phyloP scores from a whole-genome alignment of 1,140 invertebrate species.

The Ectropis grisescens region DNA sequence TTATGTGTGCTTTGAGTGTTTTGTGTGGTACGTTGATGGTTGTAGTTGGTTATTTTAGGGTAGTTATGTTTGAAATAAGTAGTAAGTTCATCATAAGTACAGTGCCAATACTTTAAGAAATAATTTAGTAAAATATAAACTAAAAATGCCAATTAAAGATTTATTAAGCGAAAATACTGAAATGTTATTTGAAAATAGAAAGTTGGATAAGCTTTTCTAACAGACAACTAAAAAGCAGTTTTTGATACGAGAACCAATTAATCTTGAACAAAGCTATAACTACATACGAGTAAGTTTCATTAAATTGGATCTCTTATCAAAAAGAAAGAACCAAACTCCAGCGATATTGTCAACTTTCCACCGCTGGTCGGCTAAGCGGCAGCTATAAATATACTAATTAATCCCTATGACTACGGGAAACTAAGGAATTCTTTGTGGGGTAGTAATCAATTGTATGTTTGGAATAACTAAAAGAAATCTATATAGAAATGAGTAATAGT shows the following conservation, averaged over 20 bases:
- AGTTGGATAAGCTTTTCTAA: conserved; percentile 29
- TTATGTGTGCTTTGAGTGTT: background rate
- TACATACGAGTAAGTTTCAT: no score
- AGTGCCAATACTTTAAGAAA: no score
- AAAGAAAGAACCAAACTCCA: conserved; percentile 16
- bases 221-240: conserved; percentile 33
- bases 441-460: no score
- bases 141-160: no score
- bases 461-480: conserved; percentile 18
- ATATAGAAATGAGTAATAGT: conserved; percentile 6
- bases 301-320: conserved; percentile 13
- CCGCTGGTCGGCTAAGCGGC: conserved; percentile 38
- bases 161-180: conserved; percentile 15
- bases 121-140: background rate
- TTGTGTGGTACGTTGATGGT: conserved; percentile 4
- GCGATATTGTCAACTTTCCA: conserved; percentile 16
- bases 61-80: no score
- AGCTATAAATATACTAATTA: conserved; percentile 13
- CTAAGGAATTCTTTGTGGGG: no score
- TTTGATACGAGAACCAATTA: conserved; percentile 17
- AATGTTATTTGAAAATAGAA: conserved; percentile 25
- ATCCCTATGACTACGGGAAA: no score
- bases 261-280: no score
- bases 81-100: no score
- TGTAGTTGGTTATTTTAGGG: conserved; percentile 3